A percentile compares a stretch with the other conserved stretches of the same genome.
Conservation (phyloP, 2,888 invertebrate genomes). For the Mystacides longicornis region DNA sequence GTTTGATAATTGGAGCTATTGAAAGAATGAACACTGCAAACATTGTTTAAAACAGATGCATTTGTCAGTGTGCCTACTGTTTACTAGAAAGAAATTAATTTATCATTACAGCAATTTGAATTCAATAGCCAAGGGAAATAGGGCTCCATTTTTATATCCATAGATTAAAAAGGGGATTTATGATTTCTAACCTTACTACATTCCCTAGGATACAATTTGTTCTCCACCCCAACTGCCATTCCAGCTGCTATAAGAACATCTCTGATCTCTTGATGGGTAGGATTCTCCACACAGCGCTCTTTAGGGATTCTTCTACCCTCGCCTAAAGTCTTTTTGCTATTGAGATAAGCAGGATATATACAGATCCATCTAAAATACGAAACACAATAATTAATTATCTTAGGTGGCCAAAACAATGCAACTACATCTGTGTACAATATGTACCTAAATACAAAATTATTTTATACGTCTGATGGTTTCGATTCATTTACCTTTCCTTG, state of each 20-base stretch:
- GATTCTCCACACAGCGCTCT: conserved; percentile 86
- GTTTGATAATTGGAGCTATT: too few species aligned
- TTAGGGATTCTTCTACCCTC: conserved; percentile 84
- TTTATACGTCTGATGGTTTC: too few species aligned
- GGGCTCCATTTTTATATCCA: too few species aligned
- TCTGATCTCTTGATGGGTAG: conserved; percentile 88
- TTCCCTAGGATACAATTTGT: conserved; percentile 87
- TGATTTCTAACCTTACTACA: conserved; percentile 62
- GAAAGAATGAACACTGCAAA: too few species aligned
- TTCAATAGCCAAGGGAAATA: too few species aligned
- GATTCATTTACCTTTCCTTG: conserved; percentile 54
- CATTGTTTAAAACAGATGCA: too few species aligned
- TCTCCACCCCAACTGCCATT: conserved; percentile 81
- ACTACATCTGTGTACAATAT: not conserved
- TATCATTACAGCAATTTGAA: too few species aligned
- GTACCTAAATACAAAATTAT: too few species aligned
- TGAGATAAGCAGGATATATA: conserved; percentile 94
- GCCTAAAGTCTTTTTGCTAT: conserved; percentile 84
- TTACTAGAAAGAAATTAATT: too few species aligned
- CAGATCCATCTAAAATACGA: conserved; percentile 76
- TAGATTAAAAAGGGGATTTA: too few species aligned
- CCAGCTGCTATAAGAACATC: conserved; percentile 84
- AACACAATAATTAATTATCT: not conserved
- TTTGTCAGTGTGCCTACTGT: too few species aligned
- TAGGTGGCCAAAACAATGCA: not conserved